These are phyloP conservation scores for Carollia perspicillata DNA, from an alignment of 2,113 vertebrate species.

Conservation along the genomic window DNA sequence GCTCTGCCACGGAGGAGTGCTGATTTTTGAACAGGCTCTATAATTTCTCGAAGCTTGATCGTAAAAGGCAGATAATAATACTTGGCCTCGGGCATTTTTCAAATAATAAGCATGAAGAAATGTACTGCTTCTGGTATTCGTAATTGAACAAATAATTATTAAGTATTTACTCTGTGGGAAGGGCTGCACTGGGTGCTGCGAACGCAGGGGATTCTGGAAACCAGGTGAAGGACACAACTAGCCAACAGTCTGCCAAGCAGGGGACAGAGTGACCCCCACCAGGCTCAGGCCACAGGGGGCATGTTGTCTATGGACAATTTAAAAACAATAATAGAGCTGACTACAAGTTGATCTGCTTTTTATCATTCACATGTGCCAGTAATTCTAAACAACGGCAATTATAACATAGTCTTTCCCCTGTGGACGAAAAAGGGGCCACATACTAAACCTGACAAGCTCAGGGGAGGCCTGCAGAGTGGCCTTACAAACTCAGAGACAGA, in stretches of 20 bases:
- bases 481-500: background rate
- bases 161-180: background rate
- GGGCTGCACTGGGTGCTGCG: background rate
- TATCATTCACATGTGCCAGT: background rate
- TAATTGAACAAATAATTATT: background rate
- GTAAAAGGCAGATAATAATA: background rate
- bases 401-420: background rate
- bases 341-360: background rate
- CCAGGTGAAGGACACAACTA: background rate
- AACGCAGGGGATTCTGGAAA: background rate
- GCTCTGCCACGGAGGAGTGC: background rate
- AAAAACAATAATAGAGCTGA: background rate
- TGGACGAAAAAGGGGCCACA: background rate
- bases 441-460: background rate
- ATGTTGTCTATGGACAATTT: background rate
- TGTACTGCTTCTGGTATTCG: background rate
- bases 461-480: background rate
- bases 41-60: background rate
- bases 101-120: background rate
- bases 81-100: background rate
- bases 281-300: rapidly evolving
- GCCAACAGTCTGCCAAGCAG: background rate
- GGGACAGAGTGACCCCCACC: background rate
- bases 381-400: background rate
- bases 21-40: background rate